Evolutionary conservation across 1,140 invertebrate species (phyloP).

Genomic region (Brachionus asplanchnoidis): DNA sequence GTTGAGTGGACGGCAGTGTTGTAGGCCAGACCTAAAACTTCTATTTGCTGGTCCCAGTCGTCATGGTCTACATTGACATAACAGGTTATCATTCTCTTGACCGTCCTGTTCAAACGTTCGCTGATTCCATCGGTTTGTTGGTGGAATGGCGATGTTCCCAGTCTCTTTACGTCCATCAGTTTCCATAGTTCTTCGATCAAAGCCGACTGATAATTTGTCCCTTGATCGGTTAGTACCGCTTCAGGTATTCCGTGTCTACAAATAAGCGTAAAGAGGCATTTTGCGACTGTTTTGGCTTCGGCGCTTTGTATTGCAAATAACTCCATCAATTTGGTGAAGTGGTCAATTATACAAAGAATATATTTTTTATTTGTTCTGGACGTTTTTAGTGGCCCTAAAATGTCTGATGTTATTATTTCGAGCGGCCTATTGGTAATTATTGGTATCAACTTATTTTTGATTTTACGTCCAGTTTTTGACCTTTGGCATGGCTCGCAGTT

Average conservation of each 20-base stretch:
- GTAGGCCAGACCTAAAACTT: neutral
- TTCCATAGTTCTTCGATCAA: constrained; percentile 31
- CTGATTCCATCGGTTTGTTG: constrained; percentile 49
- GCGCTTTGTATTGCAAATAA: neutral
- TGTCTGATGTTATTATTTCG: too few relatives aligned
- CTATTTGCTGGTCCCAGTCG: neutral
- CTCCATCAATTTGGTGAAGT: neutral
- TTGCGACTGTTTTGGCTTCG: constrained; percentile 1
- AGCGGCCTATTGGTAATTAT: constrained; percentile 23
- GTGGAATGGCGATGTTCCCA: constrained; percentile 47
- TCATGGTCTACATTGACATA: neutral
- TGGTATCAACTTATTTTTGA: neutral
- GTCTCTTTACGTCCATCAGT: neutral
- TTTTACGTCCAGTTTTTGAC: neutral
- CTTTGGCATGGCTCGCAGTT: constrained; percentile 1
- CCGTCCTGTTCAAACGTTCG: constrained; percentile 48
- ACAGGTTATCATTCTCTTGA: constrained; percentile 31
- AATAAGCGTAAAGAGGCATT: neutral
- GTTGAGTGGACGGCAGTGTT: neutral
- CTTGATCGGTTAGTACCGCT: neutral
- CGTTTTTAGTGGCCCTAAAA: too few relatives aligned
- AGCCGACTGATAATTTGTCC: neutral
- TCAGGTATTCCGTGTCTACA: neutral
- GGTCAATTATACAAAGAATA: too few relatives aligned
- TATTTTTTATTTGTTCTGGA: too few relatives aligned